Evolutionary conservation across 2,797 vertebrate genomes (phyloP).

Genomic region (Crenichthys baileyi): DNA sequence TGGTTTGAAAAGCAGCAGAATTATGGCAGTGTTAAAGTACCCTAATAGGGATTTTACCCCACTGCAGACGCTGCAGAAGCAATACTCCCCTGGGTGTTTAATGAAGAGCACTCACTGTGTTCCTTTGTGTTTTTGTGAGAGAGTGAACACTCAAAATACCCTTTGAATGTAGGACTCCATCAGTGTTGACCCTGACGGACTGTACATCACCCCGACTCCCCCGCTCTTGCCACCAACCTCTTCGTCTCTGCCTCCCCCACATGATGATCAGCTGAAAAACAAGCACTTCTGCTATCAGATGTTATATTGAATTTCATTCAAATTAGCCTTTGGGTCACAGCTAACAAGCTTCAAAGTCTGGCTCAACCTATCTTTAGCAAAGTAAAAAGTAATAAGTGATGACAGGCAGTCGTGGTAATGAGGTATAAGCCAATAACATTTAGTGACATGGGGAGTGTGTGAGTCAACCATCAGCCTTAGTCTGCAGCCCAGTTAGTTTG

Average conservation of each 20-base stretch:
- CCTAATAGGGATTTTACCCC: constrained; percentile 41
- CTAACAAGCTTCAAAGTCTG: constrained; percentile 5
- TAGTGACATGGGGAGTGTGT: background rate
- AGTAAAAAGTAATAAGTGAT: constrained; percentile 17
- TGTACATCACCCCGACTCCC: background rate
- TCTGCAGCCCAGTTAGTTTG: background rate
- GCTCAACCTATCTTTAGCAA: constrained; percentile 2
- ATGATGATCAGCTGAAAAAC: constrained; percentile 12
- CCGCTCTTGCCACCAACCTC: background rate
- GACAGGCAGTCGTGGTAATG: constrained; percentile 8
- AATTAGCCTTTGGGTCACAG: constrained; percentile 5
- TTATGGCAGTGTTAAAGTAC: constrained; percentile 50
- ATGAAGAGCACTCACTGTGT: constrained; percentile 63
- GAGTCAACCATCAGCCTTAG: constrained; percentile 9
- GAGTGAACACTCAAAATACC: constrained; percentile 26
- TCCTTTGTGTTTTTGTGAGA: constrained; percentile 12
- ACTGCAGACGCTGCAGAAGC: constrained; percentile 47
- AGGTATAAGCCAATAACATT: background rate
- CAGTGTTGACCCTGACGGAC: constrained; percentile 35
- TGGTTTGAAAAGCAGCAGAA: constrained; percentile 61
- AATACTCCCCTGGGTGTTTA: constrained; percentile 57
- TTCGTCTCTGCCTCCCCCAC: background rate
- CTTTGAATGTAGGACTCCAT: constrained; percentile 42
- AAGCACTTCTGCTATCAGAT: constrained; percentile 1
- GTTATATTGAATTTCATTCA: constrained; percentile 8